A percentile compares a stretch with the other conserved stretches of the same genome.
Evolutionary conservation across 2,888 invertebrate species (phyloP).

Genomic region (Raillietiella orientalis): DNA sequence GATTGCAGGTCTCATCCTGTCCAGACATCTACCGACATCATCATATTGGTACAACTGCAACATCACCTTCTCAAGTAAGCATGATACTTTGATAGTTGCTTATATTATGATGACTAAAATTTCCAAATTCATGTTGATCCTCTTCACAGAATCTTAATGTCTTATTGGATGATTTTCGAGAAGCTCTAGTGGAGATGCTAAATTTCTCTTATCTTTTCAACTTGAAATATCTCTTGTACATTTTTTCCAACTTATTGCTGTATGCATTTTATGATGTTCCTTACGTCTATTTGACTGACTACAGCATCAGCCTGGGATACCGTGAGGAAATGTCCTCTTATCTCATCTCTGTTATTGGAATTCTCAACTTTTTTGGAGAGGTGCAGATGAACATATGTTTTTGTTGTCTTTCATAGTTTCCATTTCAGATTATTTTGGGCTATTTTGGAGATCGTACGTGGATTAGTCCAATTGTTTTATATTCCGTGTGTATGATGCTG

Average conservation of each 20-base stretch:
- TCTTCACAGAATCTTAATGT: too few relatives aligned
- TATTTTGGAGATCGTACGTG: conserved; percentile 59
- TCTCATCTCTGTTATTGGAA: conserved; percentile 52
- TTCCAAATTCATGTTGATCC: too few relatives aligned
- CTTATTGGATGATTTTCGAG: conserved; percentile 27
- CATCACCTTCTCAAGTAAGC: too few relatives aligned
- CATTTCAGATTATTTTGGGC: conserved; percentile 41
- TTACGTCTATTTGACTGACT: conserved; percentile 69
- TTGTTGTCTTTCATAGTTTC: too few relatives aligned
- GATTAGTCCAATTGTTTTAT: conserved; percentile 47
- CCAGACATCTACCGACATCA: conserved; percentile 66
- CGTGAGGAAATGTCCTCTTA: conserved; percentile 30
- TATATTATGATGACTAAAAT: too few relatives aligned
- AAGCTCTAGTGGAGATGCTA: conserved; percentile 35
- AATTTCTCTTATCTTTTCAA: conserved; percentile 49
- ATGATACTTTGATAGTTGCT: too few relatives aligned
- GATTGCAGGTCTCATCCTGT: conserved; percentile 51
- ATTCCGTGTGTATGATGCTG: conserved; percentile 31
- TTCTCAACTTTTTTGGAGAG: conserved; percentile 69
- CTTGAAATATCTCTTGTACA: conserved; percentile 42
- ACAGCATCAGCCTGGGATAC: conserved; percentile 34
- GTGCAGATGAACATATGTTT: conserved; percentile 12
- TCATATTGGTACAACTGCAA: too few relatives aligned
- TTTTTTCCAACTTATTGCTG: conserved; percentile 50
- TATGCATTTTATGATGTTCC: conserved; percentile 76